phyloP scores from a whole-genome alignment of 2,888 invertebrate genomes.

The Hypomecis atomaria region DNA sequence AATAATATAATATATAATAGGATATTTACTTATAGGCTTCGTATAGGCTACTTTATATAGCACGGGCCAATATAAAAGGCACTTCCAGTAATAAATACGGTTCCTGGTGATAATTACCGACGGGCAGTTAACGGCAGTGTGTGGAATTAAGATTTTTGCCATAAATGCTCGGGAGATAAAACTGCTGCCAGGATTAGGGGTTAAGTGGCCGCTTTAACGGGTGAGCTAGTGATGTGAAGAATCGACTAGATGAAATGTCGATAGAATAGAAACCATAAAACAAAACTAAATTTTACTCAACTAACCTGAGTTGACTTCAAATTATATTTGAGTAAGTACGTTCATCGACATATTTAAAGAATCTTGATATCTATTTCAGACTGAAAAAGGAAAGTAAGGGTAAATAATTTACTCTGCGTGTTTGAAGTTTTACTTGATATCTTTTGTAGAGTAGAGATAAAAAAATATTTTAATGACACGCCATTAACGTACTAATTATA shows the following conservation, averaged over 20 bases:
- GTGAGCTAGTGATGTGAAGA: constrained; percentile 62
- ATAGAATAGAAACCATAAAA: constrained; percentile 41
- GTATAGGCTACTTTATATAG: constrained; percentile 14
- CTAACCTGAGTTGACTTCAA: too few relatives aligned
- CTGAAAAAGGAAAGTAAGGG: not conserved
- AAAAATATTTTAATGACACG: too few relatives aligned
- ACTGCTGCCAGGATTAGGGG: constrained; percentile 82
- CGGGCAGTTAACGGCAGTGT: constrained; percentile 81
- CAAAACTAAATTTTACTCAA: not conserved
- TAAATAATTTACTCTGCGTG: too few relatives aligned
- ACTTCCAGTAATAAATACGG: constrained; percentile 77
- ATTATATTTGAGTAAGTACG: too few relatives aligned
- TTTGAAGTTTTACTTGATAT: too few relatives aligned
- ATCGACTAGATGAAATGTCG: constrained; percentile 44
- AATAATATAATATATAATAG: too few relatives aligned
- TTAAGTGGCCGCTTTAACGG: constrained; percentile 83
- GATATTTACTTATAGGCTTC: not conserved
- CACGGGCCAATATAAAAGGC: constrained; percentile 32
- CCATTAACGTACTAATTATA: too few relatives aligned
- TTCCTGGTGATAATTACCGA: constrained; percentile 78
- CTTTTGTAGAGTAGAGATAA: too few relatives aligned
- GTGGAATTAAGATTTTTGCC: constrained; percentile 83
- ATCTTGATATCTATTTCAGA: too few relatives aligned
- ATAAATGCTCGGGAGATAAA: constrained; percentile 78
- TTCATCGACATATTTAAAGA: too few relatives aligned